Evolutionary conservation across 2,113 vertebrate species (phyloP).

Genomic region (Mystacornis crossleyi): DNA sequence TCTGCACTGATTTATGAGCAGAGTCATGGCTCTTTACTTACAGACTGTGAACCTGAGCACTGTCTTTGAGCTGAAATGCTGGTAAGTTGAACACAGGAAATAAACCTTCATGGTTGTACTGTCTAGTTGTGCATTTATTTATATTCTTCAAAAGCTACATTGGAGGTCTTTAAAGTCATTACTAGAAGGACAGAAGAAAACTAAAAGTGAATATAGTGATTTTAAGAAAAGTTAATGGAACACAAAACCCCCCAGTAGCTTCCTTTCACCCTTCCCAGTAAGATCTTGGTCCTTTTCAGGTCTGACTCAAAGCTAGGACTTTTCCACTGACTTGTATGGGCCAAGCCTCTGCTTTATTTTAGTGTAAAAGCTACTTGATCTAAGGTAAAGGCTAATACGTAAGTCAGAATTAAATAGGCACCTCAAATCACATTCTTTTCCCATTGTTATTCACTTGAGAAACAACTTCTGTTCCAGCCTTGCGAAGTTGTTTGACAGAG

Average conservation of each 20-base stretch:
- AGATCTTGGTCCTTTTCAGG: not conserved
- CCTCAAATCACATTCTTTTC: not conserved
- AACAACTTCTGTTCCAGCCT: not conserved
- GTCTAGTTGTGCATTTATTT: not conserved
- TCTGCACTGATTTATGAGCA: not conserved
- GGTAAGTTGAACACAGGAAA: not conserved
- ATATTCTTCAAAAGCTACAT: not conserved
- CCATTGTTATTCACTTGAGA: conserved; percentile 37
- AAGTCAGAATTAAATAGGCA: not conserved
- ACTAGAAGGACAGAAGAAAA: not conserved
- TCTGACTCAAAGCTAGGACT: not conserved
- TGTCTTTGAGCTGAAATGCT: not conserved
- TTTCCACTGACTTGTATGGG: not conserved
- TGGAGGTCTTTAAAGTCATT: not conserved
- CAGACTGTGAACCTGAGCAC: not conserved
- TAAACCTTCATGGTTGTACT: not conserved
- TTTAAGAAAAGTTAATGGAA: not conserved
- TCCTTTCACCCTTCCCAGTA: not conserved
- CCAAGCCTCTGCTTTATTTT: not conserved
- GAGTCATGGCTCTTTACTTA: not conserved
- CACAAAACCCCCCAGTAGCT: not conserved
- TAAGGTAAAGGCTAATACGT: not conserved
- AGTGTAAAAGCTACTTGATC: not conserved
- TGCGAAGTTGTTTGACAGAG: conserved; percentile 33
- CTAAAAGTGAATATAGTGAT: not conserved